Evolutionary conservation across 2,888 invertebrate species (phyloP).

Genomic region (Tethea ocularis): DNA sequence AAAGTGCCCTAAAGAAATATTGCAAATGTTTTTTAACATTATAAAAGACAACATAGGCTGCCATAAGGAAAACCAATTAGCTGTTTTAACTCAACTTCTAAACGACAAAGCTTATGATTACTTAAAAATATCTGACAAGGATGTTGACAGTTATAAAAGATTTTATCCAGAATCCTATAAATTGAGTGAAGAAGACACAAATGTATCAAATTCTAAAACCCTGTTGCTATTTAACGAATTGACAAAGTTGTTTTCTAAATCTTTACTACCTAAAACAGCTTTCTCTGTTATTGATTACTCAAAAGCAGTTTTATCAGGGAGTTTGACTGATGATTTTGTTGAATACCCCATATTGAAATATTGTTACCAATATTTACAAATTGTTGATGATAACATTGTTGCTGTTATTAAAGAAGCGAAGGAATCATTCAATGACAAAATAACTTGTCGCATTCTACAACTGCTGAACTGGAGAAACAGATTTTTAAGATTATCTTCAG

Average conservation of each 20-base stretch:
- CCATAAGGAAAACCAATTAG: constrained; percentile 23
- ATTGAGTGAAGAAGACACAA: constrained; percentile 32
- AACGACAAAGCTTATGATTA: constrained; percentile 46
- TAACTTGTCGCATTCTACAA: constrained; percentile 69
- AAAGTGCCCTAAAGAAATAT: constrained; percentile 49
- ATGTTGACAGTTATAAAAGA: constrained; percentile 45
- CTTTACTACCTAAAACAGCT: constrained; percentile 29
- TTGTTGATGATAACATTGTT: constrained; percentile 72
- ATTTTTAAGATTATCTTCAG: constrained; percentile 68
- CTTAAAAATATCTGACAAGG: constrained; percentile 26
- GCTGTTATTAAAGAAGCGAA: constrained; percentile 51
- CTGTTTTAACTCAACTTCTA: constrained; percentile 30
- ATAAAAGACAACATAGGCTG: constrained; percentile 36
- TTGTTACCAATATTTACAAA: constrained; percentile 74
- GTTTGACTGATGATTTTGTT: constrained; percentile 73
- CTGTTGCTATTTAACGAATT: constrained; percentile 74
- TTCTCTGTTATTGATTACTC: constrained; percentile 81
- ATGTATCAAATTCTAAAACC: constrained; percentile 64
- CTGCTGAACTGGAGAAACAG: constrained; percentile 82
- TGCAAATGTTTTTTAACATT: constrained; percentile 40
- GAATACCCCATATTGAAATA: constrained; percentile 81
- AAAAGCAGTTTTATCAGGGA: constrained; percentile 65
- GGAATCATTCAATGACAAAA: constrained; percentile 55
- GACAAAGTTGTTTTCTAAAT: constrained; percentile 38
- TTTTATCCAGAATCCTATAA: constrained; percentile 57